Evolutionary conservation across 2,888 invertebrate species (phyloP).

Genomic region (Tipula vernalis): DNA sequence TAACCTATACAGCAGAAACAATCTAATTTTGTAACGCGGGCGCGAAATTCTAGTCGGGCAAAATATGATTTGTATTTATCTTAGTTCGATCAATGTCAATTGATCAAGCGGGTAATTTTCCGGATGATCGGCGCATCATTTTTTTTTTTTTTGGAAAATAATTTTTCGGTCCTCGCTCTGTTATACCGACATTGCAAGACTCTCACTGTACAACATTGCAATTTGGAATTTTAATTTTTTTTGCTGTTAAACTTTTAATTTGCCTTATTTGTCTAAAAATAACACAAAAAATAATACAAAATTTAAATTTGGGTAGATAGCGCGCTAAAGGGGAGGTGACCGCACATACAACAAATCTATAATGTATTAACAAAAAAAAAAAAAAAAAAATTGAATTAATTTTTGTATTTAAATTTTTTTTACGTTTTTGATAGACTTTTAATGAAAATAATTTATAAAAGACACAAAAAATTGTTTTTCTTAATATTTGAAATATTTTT

Average conservation of each 20-base stretch:
- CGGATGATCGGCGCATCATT: too few relatives aligned
- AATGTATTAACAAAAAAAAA: not conserved
- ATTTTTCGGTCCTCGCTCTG: too few relatives aligned
- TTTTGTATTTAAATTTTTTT: not conserved
- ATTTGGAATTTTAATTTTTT: not conserved
- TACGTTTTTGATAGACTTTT: not conserved
- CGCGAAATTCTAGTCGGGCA: not conserved
- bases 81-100: too few relatives aligned
- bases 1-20: not conserved
- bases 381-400: constrained; percentile 1
- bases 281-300: not conserved
- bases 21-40: not conserved
- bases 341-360: not conserved
- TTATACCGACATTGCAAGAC: not conserved
- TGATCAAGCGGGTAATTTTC: too few relatives aligned
- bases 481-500: not conserved
- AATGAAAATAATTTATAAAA: not conserved
- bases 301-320: not conserved
- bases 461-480: not conserved
- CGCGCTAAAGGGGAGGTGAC: not conserved
- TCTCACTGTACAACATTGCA: not conserved
- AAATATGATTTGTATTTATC: not conserved
- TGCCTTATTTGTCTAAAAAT: not conserved
- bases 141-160: too few relatives aligned
- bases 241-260: not conserved